These are phyloP conservation scores for Ophioninae sp. DNA, from an alignment of 2,888 invertebrate genomes.

Conservation along the genomic window DNA sequence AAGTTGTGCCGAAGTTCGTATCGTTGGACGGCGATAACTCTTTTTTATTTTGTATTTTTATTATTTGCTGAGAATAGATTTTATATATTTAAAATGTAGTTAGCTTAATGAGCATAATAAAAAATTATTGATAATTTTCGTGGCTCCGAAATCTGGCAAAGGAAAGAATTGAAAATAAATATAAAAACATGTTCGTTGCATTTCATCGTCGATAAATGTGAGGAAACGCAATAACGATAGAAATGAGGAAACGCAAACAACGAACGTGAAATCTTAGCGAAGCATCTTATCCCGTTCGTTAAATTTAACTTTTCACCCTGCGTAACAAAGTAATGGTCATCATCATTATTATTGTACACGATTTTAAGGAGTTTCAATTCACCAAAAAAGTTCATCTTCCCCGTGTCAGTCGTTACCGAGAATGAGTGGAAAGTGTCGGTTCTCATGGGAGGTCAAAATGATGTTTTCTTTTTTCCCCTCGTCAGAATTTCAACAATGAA, in stretches of 20 bases:
- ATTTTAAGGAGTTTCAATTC: background rate
- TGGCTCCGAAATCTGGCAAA: no score
- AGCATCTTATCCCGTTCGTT: background rate
- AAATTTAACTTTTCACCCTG: background rate
- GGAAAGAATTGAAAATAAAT: no score
- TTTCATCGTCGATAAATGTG: no score
- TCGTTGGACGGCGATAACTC: no score
- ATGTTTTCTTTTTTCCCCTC: constrained; percentile 10
- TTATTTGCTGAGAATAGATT: no score
- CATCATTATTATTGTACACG: background rate
- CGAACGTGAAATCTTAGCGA: background rate
- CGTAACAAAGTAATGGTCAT: background rate
- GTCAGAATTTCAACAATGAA: constrained; percentile 59
- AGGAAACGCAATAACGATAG: background rate
- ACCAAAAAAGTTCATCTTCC: constrained; percentile 1
- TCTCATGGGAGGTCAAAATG: background rate
- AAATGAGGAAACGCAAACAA: background rate
- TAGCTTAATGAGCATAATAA: no score
- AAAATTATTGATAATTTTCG: no score
- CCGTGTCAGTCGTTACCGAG: constrained; percentile 1
- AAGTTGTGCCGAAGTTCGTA: no score
- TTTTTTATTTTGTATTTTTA: no score
- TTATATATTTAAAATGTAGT: no score
- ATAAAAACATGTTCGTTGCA: no score
- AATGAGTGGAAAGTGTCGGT: constrained; percentile 20